These are phyloP conservation scores for Cylas formicarius DNA, from an alignment of 1,140 invertebrate genomes.

Conservation along the genomic window DNA sequence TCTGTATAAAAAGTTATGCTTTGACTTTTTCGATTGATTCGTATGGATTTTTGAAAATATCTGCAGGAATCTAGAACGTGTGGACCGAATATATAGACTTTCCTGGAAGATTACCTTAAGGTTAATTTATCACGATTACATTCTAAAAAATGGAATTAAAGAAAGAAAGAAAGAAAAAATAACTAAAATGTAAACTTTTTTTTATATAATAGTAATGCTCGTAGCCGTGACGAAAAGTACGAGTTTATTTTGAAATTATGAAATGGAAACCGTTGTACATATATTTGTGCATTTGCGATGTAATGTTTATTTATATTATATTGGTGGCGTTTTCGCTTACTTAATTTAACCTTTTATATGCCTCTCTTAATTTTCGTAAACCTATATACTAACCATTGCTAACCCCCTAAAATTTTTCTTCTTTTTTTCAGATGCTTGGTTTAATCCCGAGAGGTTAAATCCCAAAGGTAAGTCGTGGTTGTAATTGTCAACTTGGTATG, in stretches of 20 bases:
- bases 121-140: too few relatives aligned
- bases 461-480: conserved; percentile 65
- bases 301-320: background rate
- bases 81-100: too few relatives aligned
- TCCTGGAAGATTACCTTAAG: too few relatives aligned
- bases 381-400: background rate
- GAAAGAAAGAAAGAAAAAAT: too few relatives aligned
- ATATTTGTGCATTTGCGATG: background rate
- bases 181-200: too few relatives aligned
- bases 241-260: background rate
- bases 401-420: conserved; percentile 20
- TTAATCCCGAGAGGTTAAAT: conserved; percentile 80
- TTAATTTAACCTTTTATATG: conserved; percentile 1
- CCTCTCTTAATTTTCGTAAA: too few relatives aligned
- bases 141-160: too few relatives aligned
- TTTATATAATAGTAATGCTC: too few relatives aligned
- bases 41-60: too few relatives aligned
- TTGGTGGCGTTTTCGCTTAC: conserved; percentile 1
- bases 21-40: too few relatives aligned
- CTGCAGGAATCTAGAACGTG: too few relatives aligned
- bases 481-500: background rate
- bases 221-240: background rate
- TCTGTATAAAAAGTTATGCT: too few relatives aligned
- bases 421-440: conserved; percentile 82
- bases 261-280: conserved; percentile 1